Percentiles rank a stretch among this genome's conserved stretches.
These are phyloP conservation scores for Idaea biselata DNA, from an alignment of 2,888 invertebrate species.

Conservation along the genomic window DNA sequence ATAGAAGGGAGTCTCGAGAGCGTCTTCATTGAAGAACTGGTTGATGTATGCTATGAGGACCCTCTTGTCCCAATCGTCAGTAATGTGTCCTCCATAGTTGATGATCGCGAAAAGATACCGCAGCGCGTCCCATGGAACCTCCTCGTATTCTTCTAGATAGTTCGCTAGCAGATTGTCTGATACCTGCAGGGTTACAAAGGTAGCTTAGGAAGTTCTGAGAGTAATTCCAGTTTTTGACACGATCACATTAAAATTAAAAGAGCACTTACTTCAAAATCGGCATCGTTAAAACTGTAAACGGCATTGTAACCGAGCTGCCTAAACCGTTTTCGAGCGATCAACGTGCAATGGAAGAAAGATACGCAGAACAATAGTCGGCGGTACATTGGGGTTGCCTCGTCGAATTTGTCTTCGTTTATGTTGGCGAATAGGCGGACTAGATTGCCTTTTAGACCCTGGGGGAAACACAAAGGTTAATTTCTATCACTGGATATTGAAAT, in stretches of 20 bases:
- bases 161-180: conserved; percentile 91
- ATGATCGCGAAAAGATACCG: conserved; percentile 93
- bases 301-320: conserved; percentile 95
- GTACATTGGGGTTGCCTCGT: conserved; percentile 86
- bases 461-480: conserved; percentile 6
- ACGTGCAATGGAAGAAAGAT: conserved; percentile 92
- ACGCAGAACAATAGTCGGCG: conserved; percentile 89
- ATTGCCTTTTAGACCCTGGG: conserved; percentile 91
- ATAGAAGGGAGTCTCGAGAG: conserved; percentile 83
- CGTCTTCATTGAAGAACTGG: conserved; percentile 89
- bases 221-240: no score
- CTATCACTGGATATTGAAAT: no score
- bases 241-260: neutral
- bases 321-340: conserved; percentile 92
- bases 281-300: conserved; percentile 93
- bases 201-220: no score
- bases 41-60: conserved; percentile 91
- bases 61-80: conserved; percentile 86
- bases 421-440: conserved; percentile 90
- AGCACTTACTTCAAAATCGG: conserved; percentile 90
- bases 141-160: conserved; percentile 92
- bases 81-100: conserved; percentile 93
- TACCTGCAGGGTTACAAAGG: conserved; percentile 63
- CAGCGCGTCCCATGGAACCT: conserved; percentile 94
- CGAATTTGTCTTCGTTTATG: conserved; percentile 88